Evolutionary conservation across 2,797 vertebrate genomes (phyloP), one percentile per base, ranked within the genome.

Genomic region (Lerista edwardsae): DNA sequence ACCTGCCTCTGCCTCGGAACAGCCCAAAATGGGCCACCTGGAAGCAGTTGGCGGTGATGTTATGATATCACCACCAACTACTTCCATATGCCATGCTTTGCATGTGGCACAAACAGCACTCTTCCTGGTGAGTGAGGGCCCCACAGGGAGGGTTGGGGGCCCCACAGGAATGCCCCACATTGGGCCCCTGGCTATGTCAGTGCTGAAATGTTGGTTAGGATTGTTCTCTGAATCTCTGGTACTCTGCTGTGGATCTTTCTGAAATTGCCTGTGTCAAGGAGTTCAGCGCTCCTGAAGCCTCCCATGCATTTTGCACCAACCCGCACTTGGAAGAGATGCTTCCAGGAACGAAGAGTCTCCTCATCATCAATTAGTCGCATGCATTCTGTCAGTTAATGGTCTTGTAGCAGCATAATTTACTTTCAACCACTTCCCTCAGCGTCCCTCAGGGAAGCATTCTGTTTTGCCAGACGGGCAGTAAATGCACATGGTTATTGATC

Each of bases 401-500:
- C 88, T 91, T 87, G 91, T 89, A 92, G 86, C 88, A 93, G 92
- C 81, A 84, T 80, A 2, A 12, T 73, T 91, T 91, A 76, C 76
- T 91, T 92, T 79, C 85, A 91, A 64, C 72, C 39, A 73, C 23
- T 4, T 7, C 72, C 62, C 73, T 61, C 39, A 29, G 68, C 55
- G 57, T 76, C 64, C 72, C 73, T 80, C 79, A 90, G 90, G 83
- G 82, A 77, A 21, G 0, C 31, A 36, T 64, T 91, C 83, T 88
- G 41, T 91, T 72, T 89, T 89, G 88, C 85, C 87, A 89, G 87
- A 80, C 82, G 75, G 79, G 87, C 61, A 85, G 76, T 80, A 92
- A 86, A 89, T 14, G 57, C 83, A 69, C 82, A 59, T n/a, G 89
- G 59, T 47, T 93, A 71, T 90, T 90, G 91, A 93, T 91, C 82